Evolutionary conservation across 2,888 invertebrate species (phyloP).

Genomic region (Chaetogeoica ovagalla): DNA sequence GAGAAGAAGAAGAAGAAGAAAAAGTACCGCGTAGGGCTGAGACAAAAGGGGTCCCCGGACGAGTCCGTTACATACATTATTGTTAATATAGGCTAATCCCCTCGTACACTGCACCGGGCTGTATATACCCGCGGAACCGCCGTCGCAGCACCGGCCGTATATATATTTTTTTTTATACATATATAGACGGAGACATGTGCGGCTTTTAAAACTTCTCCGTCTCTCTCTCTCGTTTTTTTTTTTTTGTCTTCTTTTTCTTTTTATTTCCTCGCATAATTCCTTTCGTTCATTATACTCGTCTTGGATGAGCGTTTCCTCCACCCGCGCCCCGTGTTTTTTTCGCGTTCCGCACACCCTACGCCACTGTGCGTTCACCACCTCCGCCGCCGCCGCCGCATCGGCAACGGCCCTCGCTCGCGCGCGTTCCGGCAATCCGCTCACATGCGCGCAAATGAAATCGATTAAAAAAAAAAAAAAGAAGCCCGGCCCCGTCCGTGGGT

Average conservation of each 20-base stretch:
- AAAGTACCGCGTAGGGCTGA: slow-evolving; percentile 42
- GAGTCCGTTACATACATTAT: slow-evolving; percentile 53
- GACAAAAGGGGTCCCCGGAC: slow-evolving; percentile 48
- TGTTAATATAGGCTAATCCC: slow-evolving; percentile 53
- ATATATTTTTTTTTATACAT: too few species aligned
- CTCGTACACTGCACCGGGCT: neutral
- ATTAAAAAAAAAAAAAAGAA: slow-evolving; percentile 62
- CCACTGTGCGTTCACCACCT: too few species aligned
- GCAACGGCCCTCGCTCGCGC: slow-evolving; percentile 22
- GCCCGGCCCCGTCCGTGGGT: slow-evolving; percentile 26
- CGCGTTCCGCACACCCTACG: slow-evolving; percentile 18
- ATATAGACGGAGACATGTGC: slow-evolving; percentile 48
- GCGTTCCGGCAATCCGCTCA: slow-evolving; percentile 59
- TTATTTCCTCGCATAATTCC: slow-evolving; percentile 53
- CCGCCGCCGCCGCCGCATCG: neutral
- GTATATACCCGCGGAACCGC: neutral
- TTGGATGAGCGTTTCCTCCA: slow-evolving; percentile 47
- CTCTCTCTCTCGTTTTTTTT: slow-evolving; percentile 8
- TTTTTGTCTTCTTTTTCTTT: slow-evolving; percentile 12
- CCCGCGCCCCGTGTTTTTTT: neutral
- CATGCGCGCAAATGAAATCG: slow-evolving; percentile 71
- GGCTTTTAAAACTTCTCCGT: slow-evolving; percentile 41
- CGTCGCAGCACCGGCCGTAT: neutral
- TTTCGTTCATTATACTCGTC: slow-evolving; percentile 53
- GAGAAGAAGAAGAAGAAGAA: neutral